These are phyloP conservation scores for Pseudolycoriella hygida DNA, from an alignment of 2,888 invertebrate genomes.

Conservation along the genomic window DNA sequence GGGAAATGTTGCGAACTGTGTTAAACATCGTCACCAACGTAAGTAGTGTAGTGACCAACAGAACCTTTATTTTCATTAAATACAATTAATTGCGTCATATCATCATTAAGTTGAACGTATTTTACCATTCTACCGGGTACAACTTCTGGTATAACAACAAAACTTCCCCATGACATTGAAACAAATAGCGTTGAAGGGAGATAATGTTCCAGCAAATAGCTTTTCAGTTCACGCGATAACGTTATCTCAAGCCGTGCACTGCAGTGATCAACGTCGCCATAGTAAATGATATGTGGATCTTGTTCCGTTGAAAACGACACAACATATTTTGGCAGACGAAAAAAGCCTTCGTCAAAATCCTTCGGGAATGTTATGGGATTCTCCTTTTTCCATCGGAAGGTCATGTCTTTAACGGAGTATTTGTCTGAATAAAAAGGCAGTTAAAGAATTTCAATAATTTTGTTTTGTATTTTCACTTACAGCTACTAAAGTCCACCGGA, in stretches of 20 bases:
- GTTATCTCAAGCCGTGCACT: slow-evolving; percentile 41
- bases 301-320: slow-evolving; percentile 42
- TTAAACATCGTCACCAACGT: slow-evolving; percentile 49
- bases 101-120: not conserved
- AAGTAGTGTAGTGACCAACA: slow-evolving; percentile 42
- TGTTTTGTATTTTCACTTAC: slow-evolving; percentile 33
- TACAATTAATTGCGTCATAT: not conserved
- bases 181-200: slow-evolving; percentile 44
- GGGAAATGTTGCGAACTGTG: slow-evolving; percentile 46
- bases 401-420: slow-evolving; percentile 39
- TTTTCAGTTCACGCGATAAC: slow-evolving; percentile 39
- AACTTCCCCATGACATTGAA: slow-evolving; percentile 48
- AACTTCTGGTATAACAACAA: slow-evolving; percentile 45
- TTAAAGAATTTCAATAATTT: not conserved
- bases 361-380: slow-evolving; percentile 33
- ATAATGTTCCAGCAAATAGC: slow-evolving; percentile 43
- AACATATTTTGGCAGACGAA: slow-evolving; percentile 44
- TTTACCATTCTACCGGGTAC: slow-evolving; percentile 41
- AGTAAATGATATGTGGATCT: slow-evolving; percentile 40
- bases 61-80: slow-evolving; percentile 19
- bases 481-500: slow-evolving; percentile 44
- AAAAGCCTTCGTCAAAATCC: slow-evolving; percentile 34
- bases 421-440: slow-evolving; percentile 30
- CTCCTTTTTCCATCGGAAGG: slow-evolving; percentile 42
- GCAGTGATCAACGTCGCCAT: slow-evolving; percentile 44